A percentile compares a stretch with the other conserved stretches of the same genome.
These are phyloP conservation scores for Rhingia rostrata DNA, from an alignment of 2,888 invertebrate species.

Conservation along the genomic window DNA sequence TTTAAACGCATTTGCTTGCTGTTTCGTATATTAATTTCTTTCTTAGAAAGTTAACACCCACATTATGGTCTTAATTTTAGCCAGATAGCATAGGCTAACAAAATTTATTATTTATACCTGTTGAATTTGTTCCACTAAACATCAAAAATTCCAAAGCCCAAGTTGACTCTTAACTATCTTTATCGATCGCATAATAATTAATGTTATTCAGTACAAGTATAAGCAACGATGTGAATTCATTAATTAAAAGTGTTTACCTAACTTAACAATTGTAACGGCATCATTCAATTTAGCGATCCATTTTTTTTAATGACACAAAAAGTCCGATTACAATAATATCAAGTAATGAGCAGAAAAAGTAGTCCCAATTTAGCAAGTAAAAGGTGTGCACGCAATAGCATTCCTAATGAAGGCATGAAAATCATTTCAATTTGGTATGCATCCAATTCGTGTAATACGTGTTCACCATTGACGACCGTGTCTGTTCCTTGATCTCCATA, in stretches of 20 bases:
- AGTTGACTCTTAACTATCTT: neutral
- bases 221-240: conserved; percentile 4
- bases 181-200: conserved; percentile 6
- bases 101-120: too few relatives aligned
- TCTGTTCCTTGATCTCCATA: conserved; percentile 62
- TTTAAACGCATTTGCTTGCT: too few relatives aligned
- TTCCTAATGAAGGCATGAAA: conserved; percentile 55
- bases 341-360: conserved; percentile 31
- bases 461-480: conserved; percentile 9
- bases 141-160: too few relatives aligned
- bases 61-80: too few relatives aligned
- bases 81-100: too few relatives aligned
- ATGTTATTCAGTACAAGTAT: conserved; percentile 10
- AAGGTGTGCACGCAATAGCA: conserved; percentile 43
- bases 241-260: too few relatives aligned
- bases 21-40: too few relatives aligned
- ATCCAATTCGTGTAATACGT: conserved; percentile 36
- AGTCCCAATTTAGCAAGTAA: neutral
- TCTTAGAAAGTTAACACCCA: too few relatives aligned
- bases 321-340: conserved; percentile 36
- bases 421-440: conserved; percentile 39
- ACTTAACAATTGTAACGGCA: conserved; percentile 17
- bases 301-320: conserved; percentile 17
- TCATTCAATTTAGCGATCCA: conserved; percentile 46
- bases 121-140: too few relatives aligned